These are phyloP conservation scores for Paramacrobiotus metropolitanus DNA, from an alignment of 1,140 invertebrate genomes.

Conservation along the genomic window DNA sequence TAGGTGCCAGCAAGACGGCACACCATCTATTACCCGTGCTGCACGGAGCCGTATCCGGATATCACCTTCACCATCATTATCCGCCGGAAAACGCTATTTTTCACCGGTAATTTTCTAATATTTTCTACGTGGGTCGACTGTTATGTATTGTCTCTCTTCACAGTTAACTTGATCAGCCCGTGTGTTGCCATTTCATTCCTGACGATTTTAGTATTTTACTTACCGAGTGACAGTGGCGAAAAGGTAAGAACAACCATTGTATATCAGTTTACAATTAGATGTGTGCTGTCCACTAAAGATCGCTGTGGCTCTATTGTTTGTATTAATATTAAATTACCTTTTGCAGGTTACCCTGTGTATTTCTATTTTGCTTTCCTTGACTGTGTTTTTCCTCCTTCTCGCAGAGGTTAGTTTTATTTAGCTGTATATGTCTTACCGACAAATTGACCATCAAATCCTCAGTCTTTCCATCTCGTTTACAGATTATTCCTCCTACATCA, in stretches of 20 bases:
- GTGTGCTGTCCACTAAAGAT: too few species aligned
- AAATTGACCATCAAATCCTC: slow-evolving; percentile 11
- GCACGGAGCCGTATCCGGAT: slow-evolving; percentile 65
- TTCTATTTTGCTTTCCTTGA: slow-evolving; percentile 88
- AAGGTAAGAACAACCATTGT: too few species aligned
- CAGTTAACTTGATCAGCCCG: slow-evolving; percentile 76
- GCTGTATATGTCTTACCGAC: too few species aligned
- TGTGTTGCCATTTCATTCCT: slow-evolving; percentile 90
- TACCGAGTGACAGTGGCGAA: slow-evolving; percentile 91
- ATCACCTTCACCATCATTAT: slow-evolving; percentile 95
- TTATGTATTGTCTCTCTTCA: too few species aligned
- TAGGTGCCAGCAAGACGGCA: slow-evolving; percentile 53
- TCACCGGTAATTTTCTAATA: slow-evolving; percentile 32
- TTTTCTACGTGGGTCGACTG: too few species aligned
- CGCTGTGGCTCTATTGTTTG: too few species aligned
- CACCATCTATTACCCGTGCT: slow-evolving; percentile 69
- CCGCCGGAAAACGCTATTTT: slow-evolving; percentile 82
- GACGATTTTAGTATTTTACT: slow-evolving; percentile 89
- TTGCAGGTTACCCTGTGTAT: slow-evolving; percentile 66
- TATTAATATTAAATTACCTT: too few species aligned
- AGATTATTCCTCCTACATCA: background rate
- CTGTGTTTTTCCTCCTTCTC: slow-evolving; percentile 54
- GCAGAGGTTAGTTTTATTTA: slow-evolving; percentile 16
- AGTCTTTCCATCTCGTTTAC: background rate
- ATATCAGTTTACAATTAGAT: too few species aligned